Conservation (phyloP, 37 sponge, comb jelly and placozoan species). For the Dysidea cf. avara region DNA sequence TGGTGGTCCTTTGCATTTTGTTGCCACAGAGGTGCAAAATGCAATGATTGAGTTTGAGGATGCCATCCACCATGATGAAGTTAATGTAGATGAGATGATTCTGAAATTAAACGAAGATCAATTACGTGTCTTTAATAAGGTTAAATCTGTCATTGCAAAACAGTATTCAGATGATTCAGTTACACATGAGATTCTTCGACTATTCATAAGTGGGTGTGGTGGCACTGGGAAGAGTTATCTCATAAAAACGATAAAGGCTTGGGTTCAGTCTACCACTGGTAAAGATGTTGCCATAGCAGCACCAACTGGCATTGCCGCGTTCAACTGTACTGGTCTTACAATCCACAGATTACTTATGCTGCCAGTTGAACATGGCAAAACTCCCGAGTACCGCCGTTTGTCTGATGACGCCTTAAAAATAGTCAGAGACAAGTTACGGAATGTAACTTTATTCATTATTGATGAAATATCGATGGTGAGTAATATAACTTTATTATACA, state of each 20-base stretch:
- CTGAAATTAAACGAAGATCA: constrained; percentile 18
- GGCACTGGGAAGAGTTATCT: constrained; percentile 62
- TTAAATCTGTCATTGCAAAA: constrained; percentile 9
- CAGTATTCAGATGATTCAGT: constrained; percentile 1
- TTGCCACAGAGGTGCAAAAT: constrained; percentile 16
- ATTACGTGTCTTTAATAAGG: not conserved
- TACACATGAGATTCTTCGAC: constrained; percentile 11
- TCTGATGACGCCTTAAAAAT: constrained; percentile 7
- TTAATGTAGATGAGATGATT: constrained; percentile 1
- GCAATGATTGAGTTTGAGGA: constrained; percentile 23
- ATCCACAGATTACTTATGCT: constrained; percentile 28
- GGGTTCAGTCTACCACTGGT: constrained; percentile 5
- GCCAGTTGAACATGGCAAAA: constrained; percentile 57
- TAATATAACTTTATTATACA: constrained; percentile 28
- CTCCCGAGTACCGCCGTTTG: constrained; percentile 27
- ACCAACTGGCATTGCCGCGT: constrained; percentile 63
- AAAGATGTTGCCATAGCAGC: constrained; percentile 36
- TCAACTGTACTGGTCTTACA: constrained; percentile 44
- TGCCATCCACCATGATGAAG: not conserved
- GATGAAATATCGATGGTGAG: constrained; percentile 62
- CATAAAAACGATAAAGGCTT: constrained; percentile 32
- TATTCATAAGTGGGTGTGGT: constrained; percentile 49
- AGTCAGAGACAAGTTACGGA: constrained; percentile 21
- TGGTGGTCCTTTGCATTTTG: too few species aligned
- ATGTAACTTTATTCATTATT: constrained; percentile 44